phyloP scores from a whole-genome alignment of 2,113 vertebrate species.

The Neofelis nebulosa region DNA sequence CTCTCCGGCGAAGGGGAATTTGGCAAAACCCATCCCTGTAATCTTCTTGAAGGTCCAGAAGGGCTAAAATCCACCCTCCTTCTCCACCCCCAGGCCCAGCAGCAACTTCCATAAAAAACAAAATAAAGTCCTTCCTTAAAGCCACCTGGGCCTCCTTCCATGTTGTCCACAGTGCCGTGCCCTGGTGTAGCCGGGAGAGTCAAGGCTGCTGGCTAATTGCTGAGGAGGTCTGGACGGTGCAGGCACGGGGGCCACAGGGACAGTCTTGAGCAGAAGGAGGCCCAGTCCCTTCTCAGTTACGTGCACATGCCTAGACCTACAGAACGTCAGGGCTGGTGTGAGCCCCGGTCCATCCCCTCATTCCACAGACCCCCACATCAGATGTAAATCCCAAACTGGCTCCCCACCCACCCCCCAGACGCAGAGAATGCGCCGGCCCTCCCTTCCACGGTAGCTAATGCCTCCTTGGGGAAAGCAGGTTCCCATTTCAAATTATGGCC shows the following conservation, averaged over 20 bases:
- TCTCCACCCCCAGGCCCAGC: background rate
- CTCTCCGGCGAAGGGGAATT: rapidly evolving
- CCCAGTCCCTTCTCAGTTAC: background rate
- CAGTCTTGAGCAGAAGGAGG: background rate
- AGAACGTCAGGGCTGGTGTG: background rate
- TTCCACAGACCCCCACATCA: background rate
- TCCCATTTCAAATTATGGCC: background rate
- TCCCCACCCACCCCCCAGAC: rapidly evolving
- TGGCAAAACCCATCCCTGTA: background rate
- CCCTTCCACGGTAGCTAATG: background rate
- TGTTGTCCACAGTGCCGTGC: rapidly evolving
- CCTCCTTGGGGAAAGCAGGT: background rate
- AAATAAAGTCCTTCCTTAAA: background rate
- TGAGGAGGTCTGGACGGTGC: background rate
- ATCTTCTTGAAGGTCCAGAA: background rate
- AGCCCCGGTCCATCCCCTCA: background rate
- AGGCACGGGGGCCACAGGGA: rapidly evolving
- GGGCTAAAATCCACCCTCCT: background rate
- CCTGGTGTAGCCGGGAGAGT: rapidly evolving
- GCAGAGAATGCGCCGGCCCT: background rate
- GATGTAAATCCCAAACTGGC: background rate
- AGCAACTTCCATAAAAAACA: background rate
- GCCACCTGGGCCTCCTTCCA: background rate
- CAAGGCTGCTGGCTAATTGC: background rate
- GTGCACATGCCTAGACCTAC: rapidly evolving